Base-by-base conservation (phyloP, 2,888 invertebrate species). In the Ophion ventricosus region DNA sequence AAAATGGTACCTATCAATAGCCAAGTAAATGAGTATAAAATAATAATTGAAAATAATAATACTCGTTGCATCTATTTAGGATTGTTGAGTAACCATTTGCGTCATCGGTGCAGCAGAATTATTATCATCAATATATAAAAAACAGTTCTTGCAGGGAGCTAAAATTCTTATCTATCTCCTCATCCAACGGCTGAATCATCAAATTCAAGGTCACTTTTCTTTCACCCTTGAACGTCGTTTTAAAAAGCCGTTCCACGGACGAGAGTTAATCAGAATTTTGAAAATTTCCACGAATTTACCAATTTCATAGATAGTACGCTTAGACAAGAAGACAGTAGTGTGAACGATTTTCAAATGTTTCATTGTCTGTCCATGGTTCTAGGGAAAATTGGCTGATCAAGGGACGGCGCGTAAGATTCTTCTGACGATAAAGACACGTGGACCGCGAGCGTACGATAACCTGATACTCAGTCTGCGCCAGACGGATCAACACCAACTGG, bases 391-490 rank as follows among this genome's bases (percentile, higher is more conserved):
- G 20, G 66, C 67, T 0, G 74, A 84, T 2, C 1, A 23, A 17
- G 85, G 87, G 17, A 92, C 89, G 1, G 67, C 87, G 0, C 84
- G 82, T 5, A 91, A 91, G 14, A 90, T 93, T 54, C 88, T 88
- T 72, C 67, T 86, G 10, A 91, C 89, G 0, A 88, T 92, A 23
- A 92, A 90, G 83, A 92, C 91, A 1, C 88, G 93, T 79, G 93
- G 93, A 4, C 93, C 93, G 1, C 23, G 85, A 20, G 93, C 93
- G 2, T 93, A 90, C 77, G 25, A 84, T n/a, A 91, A 89, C 82
- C 87, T 93, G 10, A 43, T 91, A 10, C 2, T 59, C 17, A 90
- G 92, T 74, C 83, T 93, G 66, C 87, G 80, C 20, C 85, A 91
- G 77, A 90, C 90, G 1, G 86, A 84, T 40, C 91, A 93, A 25